Base-by-base conservation (phyloP, 2,113 vertebrate genomes). In the Verasper variegatus region DNA sequence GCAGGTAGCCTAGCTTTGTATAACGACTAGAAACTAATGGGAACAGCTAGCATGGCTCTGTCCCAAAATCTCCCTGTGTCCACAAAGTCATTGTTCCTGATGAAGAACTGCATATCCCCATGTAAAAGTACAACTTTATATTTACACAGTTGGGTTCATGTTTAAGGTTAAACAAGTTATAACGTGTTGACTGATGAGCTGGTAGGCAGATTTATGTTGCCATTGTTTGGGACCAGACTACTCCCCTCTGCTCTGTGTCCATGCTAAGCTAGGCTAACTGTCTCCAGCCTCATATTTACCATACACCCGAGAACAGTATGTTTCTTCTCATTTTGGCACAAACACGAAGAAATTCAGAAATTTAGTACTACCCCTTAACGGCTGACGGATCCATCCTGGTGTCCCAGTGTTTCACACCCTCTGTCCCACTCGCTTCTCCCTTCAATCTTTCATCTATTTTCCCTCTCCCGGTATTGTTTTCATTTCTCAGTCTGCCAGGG, bases 401-500 rank as follows among this genome's bases (percentile, higher is more conserved):
- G 56, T 78, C 80, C 69, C 71, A 71, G 68, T 27, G 27, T 85
- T 88, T 92, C 81, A 81, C 89, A 86, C 85, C 80, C 67, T 78
- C 84, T 87, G 80, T 82, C 87, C 83, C 76, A 21, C 62, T 82
- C 81, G 59, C 59, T 57, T 77, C 83, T 74, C 66, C 79, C 67
- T 80, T 86, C 78, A 74, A 85, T 91, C 85, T 89, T 91, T 93
- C 88, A 88, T 90, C 90, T 91, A 85, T 88, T 88, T 84, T 78
- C 82, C 75, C 83, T 85, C 87, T 72, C 72, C 79, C 52, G 61
- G 87, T 92, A 89, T 93, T 94, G 90, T 92, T 94, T 94, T 94
- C 88, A 88, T 93, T 93, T 92, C 89, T 91, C 77, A 71, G 83
- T 74, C 90, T 92, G 92, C 92, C 93, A 92, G 90, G 88, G 88